Percentiles rank a stretch among this genome's conserved stretches.
Conservation (phyloP, 2,797 vertebrate species). For the Brachyrhaphis roseni region DNA sequence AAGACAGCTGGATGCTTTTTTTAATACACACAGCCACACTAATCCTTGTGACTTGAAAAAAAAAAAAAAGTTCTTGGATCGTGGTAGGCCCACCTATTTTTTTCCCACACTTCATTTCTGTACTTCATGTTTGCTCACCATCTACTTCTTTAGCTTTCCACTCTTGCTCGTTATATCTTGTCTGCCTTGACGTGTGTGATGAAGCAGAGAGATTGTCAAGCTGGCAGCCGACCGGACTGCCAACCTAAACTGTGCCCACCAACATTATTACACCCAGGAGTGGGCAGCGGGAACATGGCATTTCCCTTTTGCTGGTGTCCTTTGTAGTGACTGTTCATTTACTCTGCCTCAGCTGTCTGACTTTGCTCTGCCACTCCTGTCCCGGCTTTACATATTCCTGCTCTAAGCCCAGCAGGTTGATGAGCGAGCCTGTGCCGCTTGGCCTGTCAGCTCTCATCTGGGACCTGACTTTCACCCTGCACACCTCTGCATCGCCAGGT, state of each 20-base stretch:
- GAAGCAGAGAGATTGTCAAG: slow-evolving; percentile 46
- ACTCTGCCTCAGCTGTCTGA: slow-evolving; percentile 54
- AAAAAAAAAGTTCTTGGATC: background rate
- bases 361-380: slow-evolving; percentile 53
- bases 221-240: slow-evolving; percentile 30
- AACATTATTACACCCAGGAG: slow-evolving; percentile 54
- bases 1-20: too few species aligned
- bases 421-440: slow-evolving; percentile 60
- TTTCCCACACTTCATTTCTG: background rate
- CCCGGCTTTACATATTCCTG: slow-evolving; percentile 43
- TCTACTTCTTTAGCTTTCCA: slow-evolving; percentile 31
- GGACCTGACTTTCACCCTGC: slow-evolving; percentile 36
- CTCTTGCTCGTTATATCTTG: slow-evolving; percentile 32
- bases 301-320: slow-evolving; percentile 49
- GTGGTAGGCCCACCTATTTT: background rate
- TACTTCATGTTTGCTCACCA: slow-evolving; percentile 9
- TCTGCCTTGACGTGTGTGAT: slow-evolving; percentile 56
- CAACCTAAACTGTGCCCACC: slow-evolving; percentile 50
- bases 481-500: slow-evolving; percentile 43
- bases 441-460: slow-evolving; percentile 59
- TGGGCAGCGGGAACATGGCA: slow-evolving; percentile 49
- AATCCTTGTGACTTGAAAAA: too few species aligned
- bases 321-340: slow-evolving; percentile 68
- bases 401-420: slow-evolving; percentile 33
- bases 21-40: too few species aligned